Evolutionary conservation across 1,140 invertebrate species (phyloP).

Genomic region (Daktulosphaira vitifoliae): DNA sequence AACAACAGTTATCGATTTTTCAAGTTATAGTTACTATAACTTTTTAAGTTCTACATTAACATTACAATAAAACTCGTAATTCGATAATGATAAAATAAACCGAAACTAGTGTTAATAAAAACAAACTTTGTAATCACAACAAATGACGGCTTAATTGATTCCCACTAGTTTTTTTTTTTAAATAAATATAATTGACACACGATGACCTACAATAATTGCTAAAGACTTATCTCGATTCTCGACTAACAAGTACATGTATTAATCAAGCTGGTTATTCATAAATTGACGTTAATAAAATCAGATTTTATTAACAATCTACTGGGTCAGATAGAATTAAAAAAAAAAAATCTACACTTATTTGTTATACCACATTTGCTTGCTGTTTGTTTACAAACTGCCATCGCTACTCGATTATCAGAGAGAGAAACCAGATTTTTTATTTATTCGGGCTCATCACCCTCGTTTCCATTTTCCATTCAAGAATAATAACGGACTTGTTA

Average conservation of each 20-base stretch:
- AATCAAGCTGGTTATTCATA: not conserved
- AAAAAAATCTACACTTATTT: not conserved
- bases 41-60: too few relatives aligned
- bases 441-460: not conserved
- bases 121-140: not conserved
- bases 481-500: too few relatives aligned
- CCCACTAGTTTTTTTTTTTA: slow-evolving; percentile 17
- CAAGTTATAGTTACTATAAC: too few relatives aligned
- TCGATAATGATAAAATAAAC: too few relatives aligned
- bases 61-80: too few relatives aligned
- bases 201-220: slow-evolving; percentile 16
- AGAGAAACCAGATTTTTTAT: slow-evolving; percentile 22
- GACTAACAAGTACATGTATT: not conserved
- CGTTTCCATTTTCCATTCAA: not conserved
- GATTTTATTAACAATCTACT: slow-evolving; percentile 1
- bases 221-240: slow-evolving; percentile 8
- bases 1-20: too few relatives aligned
- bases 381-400: not conserved
- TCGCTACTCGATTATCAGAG: not conserved
- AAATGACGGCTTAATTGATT: slow-evolving; percentile 20
- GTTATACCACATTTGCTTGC: not conserved
- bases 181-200: slow-evolving; percentile 29
- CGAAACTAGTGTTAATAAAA: too few relatives aligned
- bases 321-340: slow-evolving; percentile 5
- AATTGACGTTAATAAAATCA: slow-evolving; percentile 22